These are phyloP conservation scores for Aspidiotus destructor DNA, from an alignment of 2,888 invertebrate species.

Conservation along the genomic window DNA sequence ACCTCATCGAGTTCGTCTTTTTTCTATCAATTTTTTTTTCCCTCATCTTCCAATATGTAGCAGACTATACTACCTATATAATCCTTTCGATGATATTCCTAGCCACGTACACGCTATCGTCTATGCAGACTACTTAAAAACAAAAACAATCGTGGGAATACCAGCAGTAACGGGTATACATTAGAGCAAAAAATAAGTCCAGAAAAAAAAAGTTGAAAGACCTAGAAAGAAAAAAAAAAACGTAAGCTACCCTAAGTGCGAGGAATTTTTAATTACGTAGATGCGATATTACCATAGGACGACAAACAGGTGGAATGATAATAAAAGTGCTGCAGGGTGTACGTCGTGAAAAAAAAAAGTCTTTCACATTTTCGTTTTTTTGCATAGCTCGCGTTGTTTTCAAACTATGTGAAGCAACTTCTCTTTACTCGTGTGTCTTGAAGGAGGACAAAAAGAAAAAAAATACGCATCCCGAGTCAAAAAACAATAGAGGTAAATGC, in stretches of 20 bases:
- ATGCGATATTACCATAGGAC: not conserved
- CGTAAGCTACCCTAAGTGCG: conserved; percentile 4
- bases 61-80: not conserved
- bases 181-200: not conserved
- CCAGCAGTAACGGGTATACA: not conserved
- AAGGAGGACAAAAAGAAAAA: not conserved
- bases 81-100: conserved; percentile 18
- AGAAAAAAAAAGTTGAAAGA: conserved; percentile 7
- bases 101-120: conserved; percentile 22
- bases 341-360: conserved; percentile 1
- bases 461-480: not conserved
- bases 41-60: not conserved
- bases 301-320: conserved; percentile 10
- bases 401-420: conserved; percentile 4
- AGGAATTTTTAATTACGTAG: conserved; percentile 26
- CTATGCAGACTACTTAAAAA: conserved; percentile 16
- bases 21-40: not conserved
- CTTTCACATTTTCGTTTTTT: conserved; percentile 6
- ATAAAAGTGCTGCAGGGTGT: conserved; percentile 1
- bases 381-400: not conserved
- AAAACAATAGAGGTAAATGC: conserved; percentile 9
- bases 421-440: not conserved
- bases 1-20: conserved; percentile 7
- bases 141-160: conserved; percentile 29
- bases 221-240: conserved; percentile 7